phyloP scores from a whole-genome alignment of 2,113 vertebrate species.

The Neogobius melanostomus region DNA sequence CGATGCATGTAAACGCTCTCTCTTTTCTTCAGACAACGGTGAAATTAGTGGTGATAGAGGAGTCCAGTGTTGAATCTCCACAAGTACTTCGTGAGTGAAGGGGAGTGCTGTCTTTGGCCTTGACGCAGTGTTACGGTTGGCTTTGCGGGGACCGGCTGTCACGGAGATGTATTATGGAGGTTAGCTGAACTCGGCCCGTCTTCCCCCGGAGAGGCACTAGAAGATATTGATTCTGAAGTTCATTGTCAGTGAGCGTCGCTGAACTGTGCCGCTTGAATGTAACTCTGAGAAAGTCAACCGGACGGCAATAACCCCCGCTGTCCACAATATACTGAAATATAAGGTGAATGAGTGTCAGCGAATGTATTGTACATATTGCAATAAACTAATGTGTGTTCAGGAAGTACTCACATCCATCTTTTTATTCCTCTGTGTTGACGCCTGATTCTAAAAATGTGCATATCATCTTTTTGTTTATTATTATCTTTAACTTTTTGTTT shows the following conservation, averaged over 20 bases:
- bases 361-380: background rate
- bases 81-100: constrained; percentile 1
- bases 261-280: constrained; percentile 37
- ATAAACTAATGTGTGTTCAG: background rate
- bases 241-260: constrained; percentile 46
- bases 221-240: constrained; percentile 64
- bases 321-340: background rate
- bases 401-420: no score
- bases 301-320: constrained; percentile 6
- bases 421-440: no score
- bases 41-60: constrained; percentile 11
- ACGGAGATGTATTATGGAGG: constrained; percentile 62
- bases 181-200: constrained; percentile 60
- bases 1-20: constrained; percentile 11
- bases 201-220: constrained; percentile 49
- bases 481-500: no score
- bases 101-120: constrained; percentile 19
- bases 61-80: background rate
- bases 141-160: constrained; percentile 46
- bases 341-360: background rate
- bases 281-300: constrained; percentile 33
- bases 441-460: no score
- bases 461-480: no score
- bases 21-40: background rate
- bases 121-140: constrained; percentile 35